A percentile compares a stretch with the other conserved stretches of the same genome.
phyloP scores from a whole-genome alignment of 2,113 vertebrate genomes.

The Onychorhynchus coronatus region DNA sequence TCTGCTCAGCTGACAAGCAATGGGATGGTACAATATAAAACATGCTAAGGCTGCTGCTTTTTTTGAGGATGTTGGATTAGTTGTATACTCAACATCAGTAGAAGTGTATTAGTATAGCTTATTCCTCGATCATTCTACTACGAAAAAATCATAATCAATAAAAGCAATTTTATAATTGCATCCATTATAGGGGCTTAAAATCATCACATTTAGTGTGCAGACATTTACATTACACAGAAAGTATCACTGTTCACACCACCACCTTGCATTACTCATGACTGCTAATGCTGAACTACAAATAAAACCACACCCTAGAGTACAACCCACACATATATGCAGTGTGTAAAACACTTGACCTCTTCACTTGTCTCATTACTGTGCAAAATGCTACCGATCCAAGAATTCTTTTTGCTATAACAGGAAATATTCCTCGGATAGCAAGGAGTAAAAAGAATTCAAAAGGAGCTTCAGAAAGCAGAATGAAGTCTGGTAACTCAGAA shows the following conservation, averaged over 20 bases:
- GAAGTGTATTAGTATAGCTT: not conserved
- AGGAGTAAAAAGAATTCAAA: not conserved
- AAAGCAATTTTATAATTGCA: not conserved
- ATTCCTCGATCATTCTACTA: not conserved
- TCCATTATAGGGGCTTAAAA: not conserved
- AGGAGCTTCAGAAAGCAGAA: not conserved
- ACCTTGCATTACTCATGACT: slow-evolving; percentile 4
- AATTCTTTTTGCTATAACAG: not conserved
- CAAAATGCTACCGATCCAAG: not conserved
- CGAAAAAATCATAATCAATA: not conserved
- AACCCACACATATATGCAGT: not conserved
- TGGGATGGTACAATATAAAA: not conserved
- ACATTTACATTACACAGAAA: not conserved
- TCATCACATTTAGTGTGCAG: not conserved
- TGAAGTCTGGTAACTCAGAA: not conserved
- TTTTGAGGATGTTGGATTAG: not conserved
- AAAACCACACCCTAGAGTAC: slow-evolving; percentile 25
- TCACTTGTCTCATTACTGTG: not conserved
- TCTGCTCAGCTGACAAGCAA: not conserved
- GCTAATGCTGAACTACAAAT: slow-evolving; percentile 10
- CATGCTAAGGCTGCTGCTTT: not conserved
- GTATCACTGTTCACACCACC: not conserved
- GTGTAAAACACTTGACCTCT: slow-evolving; percentile 8
- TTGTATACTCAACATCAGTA: not conserved
- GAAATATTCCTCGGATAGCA: not conserved